Base-by-base conservation (phyloP, 2,888 invertebrate species). In the Kuschelorhynchus macadamiae region DNA sequence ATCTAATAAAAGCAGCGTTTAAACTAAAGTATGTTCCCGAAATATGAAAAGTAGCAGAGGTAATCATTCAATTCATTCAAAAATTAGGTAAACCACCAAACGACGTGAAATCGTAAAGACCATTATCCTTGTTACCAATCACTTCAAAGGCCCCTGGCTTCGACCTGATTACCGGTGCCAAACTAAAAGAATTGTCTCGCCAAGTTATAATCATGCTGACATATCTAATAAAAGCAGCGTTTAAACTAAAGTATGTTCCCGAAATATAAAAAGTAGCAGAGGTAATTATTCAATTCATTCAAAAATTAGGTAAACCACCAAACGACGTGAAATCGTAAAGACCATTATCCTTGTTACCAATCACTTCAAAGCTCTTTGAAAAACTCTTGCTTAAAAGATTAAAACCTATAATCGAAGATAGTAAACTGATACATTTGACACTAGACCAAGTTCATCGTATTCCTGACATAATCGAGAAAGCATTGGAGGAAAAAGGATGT, bases 1-100 rank as follows among this genome's bases (percentile, higher is more conserved):
- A 52, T 17, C 18, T 66, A 2, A 41, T 65, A n/a, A 65, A 66
- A 46, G 42, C 60, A 7, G 17, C 53, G 1, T 52, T 33, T 46
- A 60, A 60, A 42, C 11, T 46, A 11, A 52, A 20, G 32, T 60
- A 21, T 49, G 50, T 52, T 14, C 53, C 66, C 20, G 36, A 49
- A 11, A 8, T 32, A 4, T 32, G 60, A 30, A 60, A 49, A 46
- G 18, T 25, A 25, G 7, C 25, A 25, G 25, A 25, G 7, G 25
- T 25, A 3, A 25, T 25, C 3, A 25, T 25, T 25, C n/a, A n/a
- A n/a, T n/a, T n/a, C n/a, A 25, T 25, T 25, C 25, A 3, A 25
- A 25, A 25, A 25, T 3, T 7, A 25, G 25, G 7, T 7, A 25
- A 25, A 25, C 25, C 25, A 25, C 25, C 25, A 5, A 7, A 25